phyloP scores from a whole-genome alignment of 1,140 invertebrate species.

The Whitmania pigra region DNA sequence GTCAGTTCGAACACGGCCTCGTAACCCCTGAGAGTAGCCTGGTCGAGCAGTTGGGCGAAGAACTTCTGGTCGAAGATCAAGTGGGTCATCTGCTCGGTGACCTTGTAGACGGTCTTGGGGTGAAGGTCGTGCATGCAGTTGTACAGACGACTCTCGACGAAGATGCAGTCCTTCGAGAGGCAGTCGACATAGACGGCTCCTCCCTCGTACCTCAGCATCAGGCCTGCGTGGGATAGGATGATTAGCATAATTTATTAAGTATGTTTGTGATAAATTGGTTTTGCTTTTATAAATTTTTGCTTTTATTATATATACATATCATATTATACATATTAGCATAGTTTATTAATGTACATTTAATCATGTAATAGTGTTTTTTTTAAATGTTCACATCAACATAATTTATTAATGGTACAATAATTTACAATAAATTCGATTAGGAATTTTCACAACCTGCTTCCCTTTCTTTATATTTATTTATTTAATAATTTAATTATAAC shows the following conservation, averaged over 20 bases:
- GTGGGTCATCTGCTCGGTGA: conserved; percentile 62
- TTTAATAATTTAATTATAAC: no score
- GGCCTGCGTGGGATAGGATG: no score
- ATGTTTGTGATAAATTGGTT: neutral
- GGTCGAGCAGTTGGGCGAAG: conserved; percentile 31
- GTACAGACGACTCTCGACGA: conserved; percentile 88
- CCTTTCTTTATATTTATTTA: no score
- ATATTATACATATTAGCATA: no score
- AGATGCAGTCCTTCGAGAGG: conserved; percentile 82
- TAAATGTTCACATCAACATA: no score
- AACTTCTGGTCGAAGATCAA: conserved; percentile 19
- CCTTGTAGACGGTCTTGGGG: conserved; percentile 86
- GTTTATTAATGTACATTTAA: no score
- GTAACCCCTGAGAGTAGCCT: conserved; percentile 41
- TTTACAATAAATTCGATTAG: no score
- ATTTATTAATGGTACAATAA: no score
- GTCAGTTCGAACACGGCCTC: conserved; percentile 45
- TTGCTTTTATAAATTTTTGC: neutral
- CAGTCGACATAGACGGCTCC: conserved; percentile 63
- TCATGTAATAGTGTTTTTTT: no score
- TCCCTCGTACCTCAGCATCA: conserved; percentile 34
- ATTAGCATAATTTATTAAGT: neutral
- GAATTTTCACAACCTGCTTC: no score
- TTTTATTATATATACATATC: no score
- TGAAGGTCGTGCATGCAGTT: conserved; percentile 85